Conservation (phyloP, 2,113 vertebrate species). For the Pica pica region DNA sequence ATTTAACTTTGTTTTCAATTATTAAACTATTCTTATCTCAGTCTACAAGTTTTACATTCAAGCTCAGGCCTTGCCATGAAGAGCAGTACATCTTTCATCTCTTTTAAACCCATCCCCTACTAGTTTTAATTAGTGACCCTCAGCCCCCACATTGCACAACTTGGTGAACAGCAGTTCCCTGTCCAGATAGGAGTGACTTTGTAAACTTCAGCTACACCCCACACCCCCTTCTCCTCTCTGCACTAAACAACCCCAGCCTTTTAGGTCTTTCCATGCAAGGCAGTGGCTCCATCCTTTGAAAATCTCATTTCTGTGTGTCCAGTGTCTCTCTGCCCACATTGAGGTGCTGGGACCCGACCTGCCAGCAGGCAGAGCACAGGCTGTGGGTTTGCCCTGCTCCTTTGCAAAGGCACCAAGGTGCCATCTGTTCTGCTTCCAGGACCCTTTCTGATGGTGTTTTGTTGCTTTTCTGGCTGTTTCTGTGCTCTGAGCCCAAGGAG, state of each 20-base stretch:
- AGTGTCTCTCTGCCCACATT: rapidly evolving
- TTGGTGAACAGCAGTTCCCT: neutral
- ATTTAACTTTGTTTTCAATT: neutral
- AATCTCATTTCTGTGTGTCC: rapidly evolving
- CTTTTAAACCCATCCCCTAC: neutral
- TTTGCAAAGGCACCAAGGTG: rapidly evolving
- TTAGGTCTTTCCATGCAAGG: neutral
- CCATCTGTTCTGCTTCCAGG: neutral
- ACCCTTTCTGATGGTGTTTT: neutral
- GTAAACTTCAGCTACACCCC: neutral
- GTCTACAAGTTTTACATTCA: neutral
- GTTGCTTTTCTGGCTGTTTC: neutral
- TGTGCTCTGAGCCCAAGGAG: neutral
- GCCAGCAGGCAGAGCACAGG: neutral
- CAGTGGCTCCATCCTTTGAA: neutral
- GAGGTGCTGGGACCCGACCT: neutral
- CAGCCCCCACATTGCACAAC: neutral
- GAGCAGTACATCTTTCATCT: neutral
- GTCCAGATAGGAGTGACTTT: neutral
- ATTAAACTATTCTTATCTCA: neutral
- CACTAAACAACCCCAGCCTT: neutral
- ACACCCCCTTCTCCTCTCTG: neutral
- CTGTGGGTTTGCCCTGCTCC: neutral
- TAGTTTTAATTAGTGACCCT: neutral
- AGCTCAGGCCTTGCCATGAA: neutral